These are phyloP conservation scores for Aythya baeri DNA, from an alignment of 2,113 vertebrate species.

Conservation along the genomic window DNA sequence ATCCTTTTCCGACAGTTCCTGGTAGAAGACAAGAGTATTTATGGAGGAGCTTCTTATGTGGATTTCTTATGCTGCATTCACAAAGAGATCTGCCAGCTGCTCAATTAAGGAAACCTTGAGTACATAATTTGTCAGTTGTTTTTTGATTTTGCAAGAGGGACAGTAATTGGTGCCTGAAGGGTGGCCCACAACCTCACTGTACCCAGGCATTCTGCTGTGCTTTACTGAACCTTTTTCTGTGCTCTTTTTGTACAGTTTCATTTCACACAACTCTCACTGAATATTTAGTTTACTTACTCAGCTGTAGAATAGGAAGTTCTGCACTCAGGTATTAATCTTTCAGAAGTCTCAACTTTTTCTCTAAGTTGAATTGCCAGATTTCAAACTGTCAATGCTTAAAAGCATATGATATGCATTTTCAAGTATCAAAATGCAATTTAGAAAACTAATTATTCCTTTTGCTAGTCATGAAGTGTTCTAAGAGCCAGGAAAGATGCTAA, in stretches of 20 bases:
- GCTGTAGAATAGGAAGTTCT: slow-evolving; percentile 59
- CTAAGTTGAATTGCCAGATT: slow-evolving; percentile 32
- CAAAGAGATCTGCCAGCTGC: slow-evolving; percentile 92
- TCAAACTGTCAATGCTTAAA: neutral
- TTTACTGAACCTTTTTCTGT: neutral
- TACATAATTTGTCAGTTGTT: neutral
- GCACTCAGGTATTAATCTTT: slow-evolving; percentile 68
- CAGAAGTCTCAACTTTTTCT: neutral
- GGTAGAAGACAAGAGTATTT: slow-evolving; percentile 91
- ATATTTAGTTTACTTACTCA: slow-evolving; percentile 12
- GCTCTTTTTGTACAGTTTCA: slow-evolving; percentile 29
- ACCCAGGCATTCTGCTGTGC: neutral
- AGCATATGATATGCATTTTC: slow-evolving; percentile 41
- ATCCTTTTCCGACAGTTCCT: slow-evolving; percentile 90
- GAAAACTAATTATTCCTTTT: slow-evolving; percentile 42
- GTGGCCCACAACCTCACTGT: neutral
- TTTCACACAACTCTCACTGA: neutral
- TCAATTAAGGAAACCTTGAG: slow-evolving; percentile 76
- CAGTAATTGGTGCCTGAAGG: slow-evolving; percentile 30
- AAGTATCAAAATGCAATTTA: slow-evolving; percentile 44
- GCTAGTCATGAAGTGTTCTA: slow-evolving; percentile 31
- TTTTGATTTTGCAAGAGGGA: slow-evolving; percentile 1
- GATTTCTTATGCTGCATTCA: slow-evolving; percentile 94
- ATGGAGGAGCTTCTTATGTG: slow-evolving; percentile 90
- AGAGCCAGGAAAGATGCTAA: neutral